These are phyloP conservation scores for Macrosiphum euphorbiae DNA, from an alignment of 2,888 invertebrate species.

Conservation along the genomic window DNA sequence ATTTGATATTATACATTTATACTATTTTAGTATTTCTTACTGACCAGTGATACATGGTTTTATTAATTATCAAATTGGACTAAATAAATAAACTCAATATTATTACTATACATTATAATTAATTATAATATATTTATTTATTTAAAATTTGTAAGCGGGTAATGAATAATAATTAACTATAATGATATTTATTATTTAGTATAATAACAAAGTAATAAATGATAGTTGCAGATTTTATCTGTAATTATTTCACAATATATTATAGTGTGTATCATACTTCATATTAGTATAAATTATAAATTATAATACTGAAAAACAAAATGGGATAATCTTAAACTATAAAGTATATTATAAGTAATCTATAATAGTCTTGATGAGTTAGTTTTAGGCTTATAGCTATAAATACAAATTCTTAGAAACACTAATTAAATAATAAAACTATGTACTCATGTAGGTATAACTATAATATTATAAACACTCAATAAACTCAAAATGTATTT, in stretches of 20 bases:
- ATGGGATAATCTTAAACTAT: slow-evolving; percentile 22
- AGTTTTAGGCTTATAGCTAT: background rate
- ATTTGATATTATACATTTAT: background rate
- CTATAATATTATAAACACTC: background rate
- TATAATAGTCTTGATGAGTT: background rate
- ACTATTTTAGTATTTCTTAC: background rate
- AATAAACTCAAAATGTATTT: background rate
- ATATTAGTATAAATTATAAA: background rate
- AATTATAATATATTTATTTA: background rate
- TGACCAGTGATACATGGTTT: background rate
- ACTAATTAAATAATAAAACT: slow-evolving; percentile 27
- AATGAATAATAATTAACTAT: background rate
- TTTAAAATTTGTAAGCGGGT: background rate
- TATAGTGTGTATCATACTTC: background rate
- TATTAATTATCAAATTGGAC: background rate
- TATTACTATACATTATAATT: background rate
- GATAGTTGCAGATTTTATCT: background rate
- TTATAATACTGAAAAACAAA: slow-evolving; percentile 45
- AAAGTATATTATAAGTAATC: background rate
- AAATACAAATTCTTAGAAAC: background rate
- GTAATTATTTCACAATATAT: slow-evolving; percentile 13
- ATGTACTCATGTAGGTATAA: background rate
- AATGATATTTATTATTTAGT: background rate
- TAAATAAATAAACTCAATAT: background rate
- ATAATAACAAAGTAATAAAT: background rate